Conservation (phyloP, 2,113 vertebrate species). For the Oenanthe melanoleuca region DNA sequence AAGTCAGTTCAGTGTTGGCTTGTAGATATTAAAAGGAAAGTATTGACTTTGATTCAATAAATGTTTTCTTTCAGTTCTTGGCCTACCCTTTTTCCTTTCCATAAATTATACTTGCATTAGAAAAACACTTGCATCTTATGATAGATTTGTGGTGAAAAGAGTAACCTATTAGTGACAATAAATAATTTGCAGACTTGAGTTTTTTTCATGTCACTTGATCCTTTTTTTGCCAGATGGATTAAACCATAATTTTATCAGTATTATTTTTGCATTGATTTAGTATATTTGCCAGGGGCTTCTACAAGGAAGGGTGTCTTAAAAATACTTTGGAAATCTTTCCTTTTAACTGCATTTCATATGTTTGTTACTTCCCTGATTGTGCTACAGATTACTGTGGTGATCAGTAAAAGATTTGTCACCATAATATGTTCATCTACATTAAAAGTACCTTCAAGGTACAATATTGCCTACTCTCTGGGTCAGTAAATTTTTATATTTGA, state of each 20-base stretch:
- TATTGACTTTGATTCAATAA: slow-evolving; percentile 84
- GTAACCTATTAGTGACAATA: not conserved
- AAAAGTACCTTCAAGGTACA: not conserved
- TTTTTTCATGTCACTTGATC: not conserved
- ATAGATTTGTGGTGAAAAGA: not conserved
- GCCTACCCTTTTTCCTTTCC: slow-evolving; percentile 52
- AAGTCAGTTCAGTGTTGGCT: slow-evolving; percentile 83
- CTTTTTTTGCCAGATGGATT: not conserved
- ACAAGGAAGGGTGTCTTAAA: not conserved
- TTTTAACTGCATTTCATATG: not conserved
- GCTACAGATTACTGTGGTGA: not conserved
- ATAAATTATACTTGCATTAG: not conserved
- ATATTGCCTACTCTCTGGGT: not conserved
- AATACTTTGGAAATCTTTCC: not conserved
- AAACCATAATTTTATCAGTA: not conserved
- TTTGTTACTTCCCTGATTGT: not conserved
- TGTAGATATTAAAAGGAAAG: slow-evolving; percentile 85
- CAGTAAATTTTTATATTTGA: not conserved
- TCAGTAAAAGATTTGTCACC: not conserved
- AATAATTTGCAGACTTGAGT: not conserved
- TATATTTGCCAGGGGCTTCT: not conserved
- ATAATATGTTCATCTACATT: not conserved
- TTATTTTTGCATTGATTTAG: not conserved
- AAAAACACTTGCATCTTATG: not conserved
- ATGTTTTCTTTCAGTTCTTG: slow-evolving; percentile 79